Conservation (phyloP, 2,113 vertebrate genomes). For the Lanius collurio region DNA sequence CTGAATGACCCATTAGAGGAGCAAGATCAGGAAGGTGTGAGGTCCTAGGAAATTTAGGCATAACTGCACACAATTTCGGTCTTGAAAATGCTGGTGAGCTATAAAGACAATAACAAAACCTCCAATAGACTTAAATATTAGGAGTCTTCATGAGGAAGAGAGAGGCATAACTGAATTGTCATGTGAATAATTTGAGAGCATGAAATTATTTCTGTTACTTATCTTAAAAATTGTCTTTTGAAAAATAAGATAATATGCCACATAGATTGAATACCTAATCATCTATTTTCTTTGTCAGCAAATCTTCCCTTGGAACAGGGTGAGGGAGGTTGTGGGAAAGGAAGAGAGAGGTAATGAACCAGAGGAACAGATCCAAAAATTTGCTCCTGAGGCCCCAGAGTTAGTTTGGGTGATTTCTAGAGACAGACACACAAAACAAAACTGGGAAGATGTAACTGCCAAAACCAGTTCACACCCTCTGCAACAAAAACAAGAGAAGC, state of each 20-base stretch:
- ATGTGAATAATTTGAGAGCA: neutral
- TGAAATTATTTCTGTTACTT: neutral
- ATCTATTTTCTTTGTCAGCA: neutral
- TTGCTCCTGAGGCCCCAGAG: accelerated
- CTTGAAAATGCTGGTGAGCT: neutral
- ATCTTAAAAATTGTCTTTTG: neutral
- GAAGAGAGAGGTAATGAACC: neutral
- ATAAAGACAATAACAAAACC: neutral
- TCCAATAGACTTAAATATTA: neutral
- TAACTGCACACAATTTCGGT: neutral
- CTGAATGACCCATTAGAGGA: accelerated
- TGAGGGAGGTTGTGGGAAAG: neutral
- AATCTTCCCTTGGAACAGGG: neutral
- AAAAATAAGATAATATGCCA: neutral
- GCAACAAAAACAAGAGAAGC: neutral
- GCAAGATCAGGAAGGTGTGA: accelerated
- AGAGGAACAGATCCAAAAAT: neutral
- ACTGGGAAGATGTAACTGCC: neutral
- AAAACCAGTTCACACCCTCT: accelerated
- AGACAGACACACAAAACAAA: neutral
- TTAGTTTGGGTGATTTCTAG: neutral
- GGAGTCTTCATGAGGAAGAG: neutral
- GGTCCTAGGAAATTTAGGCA: neutral
- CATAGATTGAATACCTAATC: neutral
- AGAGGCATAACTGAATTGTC: neutral